Base-by-base conservation (phyloP, 2,888 invertebrate species). In the Pristionchus fissidentatus region DNA sequence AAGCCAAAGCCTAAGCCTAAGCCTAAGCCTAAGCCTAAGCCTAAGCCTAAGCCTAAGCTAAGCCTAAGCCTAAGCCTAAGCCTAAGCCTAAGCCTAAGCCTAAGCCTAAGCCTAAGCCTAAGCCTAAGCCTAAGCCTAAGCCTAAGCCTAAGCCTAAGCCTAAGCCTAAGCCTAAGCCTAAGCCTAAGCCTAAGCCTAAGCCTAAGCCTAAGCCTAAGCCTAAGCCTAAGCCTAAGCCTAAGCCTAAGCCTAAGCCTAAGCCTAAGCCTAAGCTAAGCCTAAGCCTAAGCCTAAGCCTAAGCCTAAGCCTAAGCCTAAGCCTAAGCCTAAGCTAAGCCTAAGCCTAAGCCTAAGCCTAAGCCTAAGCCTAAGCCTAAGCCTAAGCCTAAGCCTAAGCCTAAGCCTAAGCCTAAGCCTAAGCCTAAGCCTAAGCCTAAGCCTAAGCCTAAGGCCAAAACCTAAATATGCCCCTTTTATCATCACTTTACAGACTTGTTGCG, bases 31-130 rank as follows among this genome's bases (percentile, higher is more conserved):
- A 80, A 79, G 84, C 80, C 55, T 84, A 80, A 84, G 80, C 57
- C 55, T 83, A 83, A 57, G 62, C 57, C 83, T 84, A 83, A 84
- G 82, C 84, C 66, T 84, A 83, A 84, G 84, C 80, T 46, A 46
- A 46, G 46, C 46, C 55, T 55, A 55, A 55, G 55, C 55, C 55
- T 55, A 55, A 55, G 55, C 55, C 55, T 55, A 55, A 55, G 55
- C 55, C 55, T 55, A 55, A 55, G 55, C 55, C 55, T 55, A 55
- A 55, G 55, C 55, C 55, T 55, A 55, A 55, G 55, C 55, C 55
- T 55, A 55, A 55, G 55, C 55, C 55, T 55, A 55, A 55, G 46
- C 46, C 46, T 46, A n/a, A n/a, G n/a, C n/a, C n/a, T n/a, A n/a
- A 55, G 55, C 55, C 55, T 55, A 55, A 55, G 55, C 55, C 55